phyloP scores from a whole-genome alignment of 1,140 invertebrate species.

The Tenebrio molitor region DNA sequence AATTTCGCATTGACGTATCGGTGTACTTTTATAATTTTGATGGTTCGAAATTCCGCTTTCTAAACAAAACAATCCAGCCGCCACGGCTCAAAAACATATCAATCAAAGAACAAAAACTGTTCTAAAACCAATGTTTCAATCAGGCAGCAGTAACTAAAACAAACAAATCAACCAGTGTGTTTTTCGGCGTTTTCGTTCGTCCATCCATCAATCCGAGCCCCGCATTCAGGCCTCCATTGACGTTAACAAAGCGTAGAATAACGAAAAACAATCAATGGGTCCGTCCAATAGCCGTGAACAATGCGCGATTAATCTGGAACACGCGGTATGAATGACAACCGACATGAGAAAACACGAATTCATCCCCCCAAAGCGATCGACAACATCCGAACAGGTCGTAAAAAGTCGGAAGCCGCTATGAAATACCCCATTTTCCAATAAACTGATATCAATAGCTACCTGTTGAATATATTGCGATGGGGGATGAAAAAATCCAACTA shows the following conservation, averaged over 20 bases:
- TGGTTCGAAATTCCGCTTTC: too few relatives aligned
- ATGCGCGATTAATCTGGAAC: slow-evolving; percentile 26
- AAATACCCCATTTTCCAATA: slow-evolving; percentile 67
- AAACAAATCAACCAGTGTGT: slow-evolving; percentile 18
- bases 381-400: slow-evolving; percentile 46
- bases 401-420: slow-evolving; percentile 61
- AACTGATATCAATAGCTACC: slow-evolving; percentile 66
- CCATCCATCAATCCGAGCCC: slow-evolving; percentile 14
- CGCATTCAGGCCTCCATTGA: slow-evolving; percentile 4
- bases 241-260: slow-evolving; percentile 37
- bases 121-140: slow-evolving; percentile 36
- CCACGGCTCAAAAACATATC: slow-evolving; percentile 20
- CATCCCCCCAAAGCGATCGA: slow-evolving; percentile 21
- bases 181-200: slow-evolving; percentile 19
- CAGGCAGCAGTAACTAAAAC: slow-evolving; percentile 25
- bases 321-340: slow-evolving; percentile 23
- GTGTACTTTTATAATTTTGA: too few relatives aligned
- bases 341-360: slow-evolving; percentile 34
- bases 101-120: slow-evolving; percentile 27
- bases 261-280: slow-evolving; percentile 30
- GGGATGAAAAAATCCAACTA: slow-evolving; percentile 57
- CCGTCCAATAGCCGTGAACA: slow-evolving; percentile 17
- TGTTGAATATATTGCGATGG: slow-evolving; percentile 59
- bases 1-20: too few relatives aligned
- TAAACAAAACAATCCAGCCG: slow-evolving; percentile 45